A percentile compares a stretch with the other conserved stretches of the same genome.
Conservation (phyloP, 2,888 invertebrate species). For the Parasteatoda lunata region DNA sequence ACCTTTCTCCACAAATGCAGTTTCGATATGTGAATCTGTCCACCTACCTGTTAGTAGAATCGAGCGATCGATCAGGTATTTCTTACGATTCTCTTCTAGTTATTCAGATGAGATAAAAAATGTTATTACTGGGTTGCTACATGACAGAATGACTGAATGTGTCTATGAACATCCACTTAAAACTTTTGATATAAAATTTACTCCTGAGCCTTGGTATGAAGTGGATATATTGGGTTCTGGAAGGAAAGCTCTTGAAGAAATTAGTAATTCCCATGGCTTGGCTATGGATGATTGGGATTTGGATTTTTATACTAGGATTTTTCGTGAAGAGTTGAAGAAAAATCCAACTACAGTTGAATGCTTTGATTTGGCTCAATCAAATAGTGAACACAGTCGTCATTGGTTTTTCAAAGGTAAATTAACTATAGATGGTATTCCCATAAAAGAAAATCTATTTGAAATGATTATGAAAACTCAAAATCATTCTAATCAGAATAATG, state of each 20-base stretch:
- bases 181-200: conserved; percentile 78
- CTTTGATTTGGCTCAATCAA: conserved; percentile 98
- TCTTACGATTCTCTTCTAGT: conserved; percentile 73
- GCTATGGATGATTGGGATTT: conserved; percentile 96
- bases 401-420: conserved; percentile 97
- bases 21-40: conserved; percentile 92
- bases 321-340: conserved; percentile 85
- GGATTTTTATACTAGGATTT: conserved; percentile 90
- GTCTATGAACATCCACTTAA: conserved; percentile 81
- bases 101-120: conserved; percentile 20
- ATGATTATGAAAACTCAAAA: conserved; percentile 94
- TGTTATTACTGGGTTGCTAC: conserved; percentile 75
- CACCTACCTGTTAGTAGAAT: conserved; percentile 85
- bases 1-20: conserved; percentile 95
- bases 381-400: conserved; percentile 97
- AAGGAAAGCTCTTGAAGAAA: conserved; percentile 84
- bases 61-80: conserved; percentile 87
- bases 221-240: conserved; percentile 88
- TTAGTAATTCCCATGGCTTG: conserved; percentile 86
- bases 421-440: conserved; percentile 85
- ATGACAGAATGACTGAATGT: conserved; percentile 96
- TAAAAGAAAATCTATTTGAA: conserved; percentile 88
- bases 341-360: conserved; percentile 98
- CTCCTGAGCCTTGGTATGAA: conserved; percentile 84
- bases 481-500: conserved; percentile 90